Evolutionary conservation across 2,888 invertebrate genomes (phyloP), one percentile per base, ranked within the genome.

Genomic region (Danaus chrysippus): DNA sequence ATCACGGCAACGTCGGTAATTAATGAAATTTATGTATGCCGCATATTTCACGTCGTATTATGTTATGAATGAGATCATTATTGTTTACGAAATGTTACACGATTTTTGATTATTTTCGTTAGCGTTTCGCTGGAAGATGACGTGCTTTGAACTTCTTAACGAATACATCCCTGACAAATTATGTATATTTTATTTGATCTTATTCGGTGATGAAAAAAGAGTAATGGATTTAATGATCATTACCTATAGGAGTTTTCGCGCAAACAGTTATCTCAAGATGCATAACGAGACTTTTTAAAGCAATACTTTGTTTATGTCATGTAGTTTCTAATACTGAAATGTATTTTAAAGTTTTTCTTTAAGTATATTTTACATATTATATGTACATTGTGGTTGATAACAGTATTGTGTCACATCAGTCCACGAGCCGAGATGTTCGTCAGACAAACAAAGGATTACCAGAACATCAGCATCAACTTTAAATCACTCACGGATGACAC

Each of bases 11-110:
- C 76, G 81, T 73, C 76, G 77, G 85, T 87, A 86, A 87, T 88
- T 87, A 87, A 86, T 82, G 79, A 82, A 84, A 88, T 87, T 87
- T 86, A 87, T 87, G 84, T 79, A 73, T 74, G 71, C 75, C 82
- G 82, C 84, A 84, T 84, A 86, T 86, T 83, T 81, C 75, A 79
- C 77, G 73, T 71, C 72, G 78, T 76, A 71, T 78, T 81, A 82
- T 83, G 77, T 81, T 76, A 75, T 78, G 76, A 78, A 76, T 76
- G 81, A 79, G 80, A 80, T 81, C 81, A 78, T 76, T 76, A 75
- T 74, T 77, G 17, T 49, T 49, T n/a, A 17, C 49, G 17, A 17
- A 49, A 49, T 46, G 46, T n/a, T 46, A n/a, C 23, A 34, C n/a
- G 13, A 3, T 17, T 49, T 49, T 49, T 15, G 49, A 15, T 49